A percentile compares a stretch with the other conserved stretches of the same genome.
phyloP scores from a whole-genome alignment of 2,888 invertebrate species.

The Pasiphila rectangulata region DNA sequence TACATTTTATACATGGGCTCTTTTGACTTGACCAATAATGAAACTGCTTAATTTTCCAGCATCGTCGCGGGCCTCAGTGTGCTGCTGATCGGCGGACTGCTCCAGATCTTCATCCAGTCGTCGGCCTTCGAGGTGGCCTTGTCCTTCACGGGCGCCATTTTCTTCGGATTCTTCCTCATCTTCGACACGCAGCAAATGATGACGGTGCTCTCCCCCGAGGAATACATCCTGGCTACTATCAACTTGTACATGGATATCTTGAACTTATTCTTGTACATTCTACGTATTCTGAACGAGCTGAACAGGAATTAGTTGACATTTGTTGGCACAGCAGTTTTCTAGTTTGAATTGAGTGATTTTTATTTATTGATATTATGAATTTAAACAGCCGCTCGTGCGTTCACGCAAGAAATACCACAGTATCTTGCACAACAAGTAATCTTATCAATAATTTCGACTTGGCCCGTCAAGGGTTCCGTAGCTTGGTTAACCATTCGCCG shows the following conservation, averaged over 20 bases:
- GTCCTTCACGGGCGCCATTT: constrained; percentile 85
- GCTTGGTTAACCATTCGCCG: too few species aligned
- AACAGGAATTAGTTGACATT: constrained; percentile 78
- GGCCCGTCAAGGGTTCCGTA: too few species aligned
- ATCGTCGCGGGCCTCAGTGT: constrained; percentile 84
- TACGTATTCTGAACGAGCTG: constrained; percentile 85
- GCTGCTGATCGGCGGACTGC: constrained; percentile 85
- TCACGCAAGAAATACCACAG: too few species aligned
- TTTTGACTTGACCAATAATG: too few species aligned
- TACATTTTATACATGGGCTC: too few species aligned
- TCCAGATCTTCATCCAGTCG: constrained; percentile 88
- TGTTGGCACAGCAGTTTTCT: too few species aligned
- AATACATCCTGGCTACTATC: constrained; percentile 92
- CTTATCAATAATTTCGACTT: too few species aligned
- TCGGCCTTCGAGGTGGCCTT: constrained; percentile 85
- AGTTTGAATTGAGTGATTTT: not conserved
- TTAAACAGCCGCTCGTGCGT: not conserved
- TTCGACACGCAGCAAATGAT: constrained; percentile 93
- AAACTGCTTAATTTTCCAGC: constrained; percentile 54
- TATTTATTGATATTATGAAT: too few species aligned
- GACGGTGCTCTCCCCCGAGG: constrained; percentile 90
- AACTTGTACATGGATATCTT: constrained; percentile 93
- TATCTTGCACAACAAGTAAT: too few species aligned
- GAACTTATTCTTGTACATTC: constrained; percentile 90
- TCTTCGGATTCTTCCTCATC: constrained; percentile 91